A percentile compares a stretch with the other conserved stretches of the same genome.
Evolutionary conservation across 1,140 invertebrate species (phyloP).

Genomic region (Bombus waltoni): DNA sequence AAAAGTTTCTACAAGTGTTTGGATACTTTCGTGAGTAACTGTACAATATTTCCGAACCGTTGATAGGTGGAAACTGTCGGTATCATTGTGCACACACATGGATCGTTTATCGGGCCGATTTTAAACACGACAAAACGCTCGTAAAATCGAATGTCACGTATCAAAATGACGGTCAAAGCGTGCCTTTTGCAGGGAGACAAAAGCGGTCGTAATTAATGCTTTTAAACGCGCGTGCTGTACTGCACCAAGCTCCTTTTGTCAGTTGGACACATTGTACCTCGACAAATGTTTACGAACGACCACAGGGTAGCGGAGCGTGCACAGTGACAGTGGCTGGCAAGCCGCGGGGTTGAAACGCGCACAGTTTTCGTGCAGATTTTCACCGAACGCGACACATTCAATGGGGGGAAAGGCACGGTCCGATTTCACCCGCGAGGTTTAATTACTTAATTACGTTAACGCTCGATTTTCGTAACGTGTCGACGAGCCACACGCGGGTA

Average conservation of each 20-base stretch:
- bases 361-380: slow-evolving; percentile 52
- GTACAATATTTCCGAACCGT: neutral
- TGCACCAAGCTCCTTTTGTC: slow-evolving; percentile 61
- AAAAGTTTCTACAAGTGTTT: too few species aligned
- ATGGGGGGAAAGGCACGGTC: slow-evolving; percentile 37
- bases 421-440: slow-evolving; percentile 50
- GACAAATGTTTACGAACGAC: slow-evolving; percentile 64
- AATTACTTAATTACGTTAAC: slow-evolving; percentile 61
- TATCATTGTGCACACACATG: neutral
- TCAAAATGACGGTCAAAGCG: slow-evolving; percentile 62
- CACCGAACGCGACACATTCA: slow-evolving; percentile 19
- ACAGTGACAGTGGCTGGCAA: slow-evolving; percentile 7
- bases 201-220: slow-evolving; percentile 65
- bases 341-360: slow-evolving; percentile 44
- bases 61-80: neutral
- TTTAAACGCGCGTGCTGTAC: slow-evolving; percentile 56
- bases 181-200: slow-evolving; percentile 58
- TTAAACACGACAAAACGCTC: slow-evolving; percentile 24
- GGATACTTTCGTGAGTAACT: too few species aligned
- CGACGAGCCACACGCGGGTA: slow-evolving; percentile 1
- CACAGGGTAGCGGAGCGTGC: slow-evolving; percentile 34
- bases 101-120: neutral
- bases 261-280: slow-evolving; percentile 52
- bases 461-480: slow-evolving; percentile 42
- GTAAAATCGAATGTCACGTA: slow-evolving; percentile 58